These are phyloP conservation scores for Timandra comae DNA, from an alignment of 2,888 invertebrate genomes.

Conservation along the genomic window DNA sequence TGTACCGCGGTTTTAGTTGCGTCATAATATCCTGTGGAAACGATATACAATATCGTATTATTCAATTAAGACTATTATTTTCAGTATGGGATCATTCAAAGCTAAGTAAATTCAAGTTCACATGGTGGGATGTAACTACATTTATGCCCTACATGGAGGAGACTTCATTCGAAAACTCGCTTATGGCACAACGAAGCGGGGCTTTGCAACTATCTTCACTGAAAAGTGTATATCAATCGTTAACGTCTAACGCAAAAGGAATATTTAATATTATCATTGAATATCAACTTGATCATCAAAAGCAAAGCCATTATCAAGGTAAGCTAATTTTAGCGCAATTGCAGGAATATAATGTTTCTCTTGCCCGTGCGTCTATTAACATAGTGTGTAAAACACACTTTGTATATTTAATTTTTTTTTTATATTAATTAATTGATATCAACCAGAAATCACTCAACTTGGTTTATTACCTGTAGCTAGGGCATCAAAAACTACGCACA, in stretches of 20 bases:
- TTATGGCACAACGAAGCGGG: constrained; percentile 87
- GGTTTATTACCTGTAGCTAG: no score
- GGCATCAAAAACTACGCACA: no score
- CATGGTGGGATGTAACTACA: constrained; percentile 94
- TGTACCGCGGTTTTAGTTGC: no score
- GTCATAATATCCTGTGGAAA: no score
- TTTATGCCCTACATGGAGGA: constrained; percentile 89
- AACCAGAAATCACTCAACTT: no score
- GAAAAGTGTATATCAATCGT: constrained; percentile 91
- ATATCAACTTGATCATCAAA: constrained; percentile 86
- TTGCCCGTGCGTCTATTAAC: no score
- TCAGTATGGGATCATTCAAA: constrained; percentile 94
- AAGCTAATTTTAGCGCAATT: no score
- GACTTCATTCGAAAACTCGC: constrained; percentile 89
- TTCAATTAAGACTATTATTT: constrained; percentile 32
- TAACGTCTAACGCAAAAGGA: constrained; percentile 91
- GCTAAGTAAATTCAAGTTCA: constrained; percentile 89
- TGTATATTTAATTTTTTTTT: no score
- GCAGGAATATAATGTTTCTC: no score
- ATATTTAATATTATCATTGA: constrained; percentile 89
- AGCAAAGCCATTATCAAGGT: constrained; percentile 86
- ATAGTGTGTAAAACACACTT: no score
- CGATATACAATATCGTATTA: no score
- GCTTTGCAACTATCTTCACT: constrained; percentile 89
- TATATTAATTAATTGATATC: no score